Percentiles rank a stretch among this genome's conserved stretches.
Conservation (phyloP, 2,888 invertebrate genomes). For the Brenthis daphne region DNA sequence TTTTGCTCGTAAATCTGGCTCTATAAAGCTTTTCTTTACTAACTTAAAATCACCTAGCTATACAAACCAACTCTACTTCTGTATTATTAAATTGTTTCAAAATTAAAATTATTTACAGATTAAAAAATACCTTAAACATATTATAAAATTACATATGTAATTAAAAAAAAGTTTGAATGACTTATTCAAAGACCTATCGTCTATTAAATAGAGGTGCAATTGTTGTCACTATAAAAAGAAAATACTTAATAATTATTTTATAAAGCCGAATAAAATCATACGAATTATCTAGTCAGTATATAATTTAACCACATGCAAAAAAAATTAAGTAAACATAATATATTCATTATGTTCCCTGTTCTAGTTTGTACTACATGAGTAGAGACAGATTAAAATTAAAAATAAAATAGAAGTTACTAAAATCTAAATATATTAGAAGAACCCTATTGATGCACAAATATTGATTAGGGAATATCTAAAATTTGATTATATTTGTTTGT, state of each 20-base stretch:
- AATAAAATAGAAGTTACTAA: slow-evolving; percentile 7
- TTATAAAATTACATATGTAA: not conserved
- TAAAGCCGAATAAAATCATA: too few species aligned
- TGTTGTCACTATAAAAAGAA: too few species aligned
- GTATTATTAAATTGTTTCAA: not conserved
- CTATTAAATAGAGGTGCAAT: too few species aligned
- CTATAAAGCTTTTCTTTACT: not conserved
- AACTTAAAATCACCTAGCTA: slow-evolving; percentile 1
- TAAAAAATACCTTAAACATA: not conserved
- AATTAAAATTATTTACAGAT: not conserved
- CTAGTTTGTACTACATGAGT: not conserved
- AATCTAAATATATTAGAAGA: not conserved
- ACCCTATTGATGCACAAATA: slow-evolving; percentile 5
- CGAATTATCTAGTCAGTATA: too few species aligned
- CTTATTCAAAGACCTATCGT: too few species aligned
- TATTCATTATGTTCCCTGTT: not conserved
- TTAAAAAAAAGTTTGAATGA: too few species aligned
- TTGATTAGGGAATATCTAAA: not conserved
- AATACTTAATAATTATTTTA: too few species aligned
- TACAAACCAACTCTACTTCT: not conserved
- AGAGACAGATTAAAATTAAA: slow-evolving; percentile 8
- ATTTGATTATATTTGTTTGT: not conserved
- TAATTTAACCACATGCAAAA: too few species aligned
- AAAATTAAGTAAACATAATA: too few species aligned
- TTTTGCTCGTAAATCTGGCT: slow-evolving; percentile 28